Evolutionary conservation across 2,888 invertebrate genomes (phyloP).

Genomic region (Idaea dimidiata): DNA sequence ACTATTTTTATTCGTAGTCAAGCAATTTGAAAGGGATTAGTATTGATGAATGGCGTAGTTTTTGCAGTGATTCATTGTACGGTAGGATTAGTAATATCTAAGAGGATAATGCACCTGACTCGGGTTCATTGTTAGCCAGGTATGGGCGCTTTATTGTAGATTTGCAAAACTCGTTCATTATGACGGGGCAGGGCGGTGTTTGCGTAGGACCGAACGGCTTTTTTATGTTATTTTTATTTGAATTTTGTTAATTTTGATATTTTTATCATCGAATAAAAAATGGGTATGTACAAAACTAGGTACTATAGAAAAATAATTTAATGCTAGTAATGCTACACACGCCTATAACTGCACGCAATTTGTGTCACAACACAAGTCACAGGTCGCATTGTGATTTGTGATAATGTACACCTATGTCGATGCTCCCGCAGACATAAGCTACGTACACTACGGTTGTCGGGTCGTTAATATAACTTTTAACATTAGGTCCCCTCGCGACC

Average conservation of each 20-base stretch:
- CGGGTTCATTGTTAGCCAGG: slow-evolving; percentile 58
- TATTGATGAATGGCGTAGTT: slow-evolving; percentile 60
- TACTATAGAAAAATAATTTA: too few species aligned
- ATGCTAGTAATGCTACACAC: too few species aligned
- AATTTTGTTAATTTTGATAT: not conserved
- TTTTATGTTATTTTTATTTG: not conserved
- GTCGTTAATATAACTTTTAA: too few species aligned
- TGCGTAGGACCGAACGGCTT: slow-evolving; percentile 45
- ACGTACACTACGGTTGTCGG: too few species aligned
- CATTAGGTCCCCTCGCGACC: too few species aligned
- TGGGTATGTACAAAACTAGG: too few species aligned
- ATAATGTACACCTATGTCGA: too few species aligned
- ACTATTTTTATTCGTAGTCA: slow-evolving; percentile 44
- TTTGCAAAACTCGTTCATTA: slow-evolving; percentile 35
- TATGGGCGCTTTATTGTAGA: slow-evolving; percentile 46
- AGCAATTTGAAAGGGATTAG: slow-evolving; percentile 64
- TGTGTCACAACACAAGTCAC: too few species aligned
- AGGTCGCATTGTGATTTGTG: too few species aligned
- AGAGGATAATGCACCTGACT: slow-evolving; percentile 75
- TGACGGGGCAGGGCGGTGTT: slow-evolving; percentile 54
- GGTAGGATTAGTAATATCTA: slow-evolving; percentile 59
- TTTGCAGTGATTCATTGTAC: slow-evolving; percentile 60
- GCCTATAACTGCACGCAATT: too few species aligned
- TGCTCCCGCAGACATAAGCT: too few species aligned
- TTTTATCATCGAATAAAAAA: too few species aligned